These are phyloP conservation scores for Spodoptera frugiperda DNA, from an alignment of 1,140 invertebrate genomes.

Conservation along the genomic window DNA sequence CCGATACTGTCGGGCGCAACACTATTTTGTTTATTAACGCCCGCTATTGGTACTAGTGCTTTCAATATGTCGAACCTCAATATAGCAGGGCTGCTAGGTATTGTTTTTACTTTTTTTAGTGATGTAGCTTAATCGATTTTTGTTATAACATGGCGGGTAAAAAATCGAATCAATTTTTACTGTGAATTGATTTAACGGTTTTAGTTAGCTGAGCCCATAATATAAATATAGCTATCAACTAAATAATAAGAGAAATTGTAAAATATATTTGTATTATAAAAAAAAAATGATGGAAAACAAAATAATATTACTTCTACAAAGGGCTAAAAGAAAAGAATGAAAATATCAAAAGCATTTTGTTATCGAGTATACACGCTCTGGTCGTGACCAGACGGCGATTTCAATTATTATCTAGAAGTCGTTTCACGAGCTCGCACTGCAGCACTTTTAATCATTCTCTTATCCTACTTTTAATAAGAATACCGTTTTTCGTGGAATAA, in stretches of 20 bases:
- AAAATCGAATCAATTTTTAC: too few relatives aligned
- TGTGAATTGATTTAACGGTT: too few relatives aligned
- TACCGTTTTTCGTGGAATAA: constrained; percentile 55
- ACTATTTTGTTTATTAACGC: constrained; percentile 42
- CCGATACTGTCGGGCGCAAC: constrained; percentile 63
- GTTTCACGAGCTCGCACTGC: constrained; percentile 70
- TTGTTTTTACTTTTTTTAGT: background rate
- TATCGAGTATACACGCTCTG: constrained; percentile 66
- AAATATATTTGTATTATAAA: too few relatives aligned
- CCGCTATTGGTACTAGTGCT: background rate
- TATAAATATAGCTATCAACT: too few relatives aligned
- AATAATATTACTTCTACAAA: background rate
- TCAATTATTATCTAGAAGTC: constrained; percentile 84
- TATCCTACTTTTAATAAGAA: constrained; percentile 72
- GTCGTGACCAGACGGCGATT: constrained; percentile 82
- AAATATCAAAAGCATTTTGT: constrained; percentile 50
- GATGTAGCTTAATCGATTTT: too few relatives aligned
- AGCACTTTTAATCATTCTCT: constrained; percentile 79
- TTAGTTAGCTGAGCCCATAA: too few relatives aligned
- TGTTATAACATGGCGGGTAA: too few relatives aligned
- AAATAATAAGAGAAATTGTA: too few relatives aligned
- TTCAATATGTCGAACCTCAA: background rate
- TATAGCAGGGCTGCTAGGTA: background rate
- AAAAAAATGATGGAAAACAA: too few relatives aligned
- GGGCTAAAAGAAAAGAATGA: background rate